Percentiles rank a stretch among this genome's conserved stretches.
phyloP scores from a whole-genome alignment of 1,140 invertebrate genomes.

The Drosophila trapezifrons region DNA sequence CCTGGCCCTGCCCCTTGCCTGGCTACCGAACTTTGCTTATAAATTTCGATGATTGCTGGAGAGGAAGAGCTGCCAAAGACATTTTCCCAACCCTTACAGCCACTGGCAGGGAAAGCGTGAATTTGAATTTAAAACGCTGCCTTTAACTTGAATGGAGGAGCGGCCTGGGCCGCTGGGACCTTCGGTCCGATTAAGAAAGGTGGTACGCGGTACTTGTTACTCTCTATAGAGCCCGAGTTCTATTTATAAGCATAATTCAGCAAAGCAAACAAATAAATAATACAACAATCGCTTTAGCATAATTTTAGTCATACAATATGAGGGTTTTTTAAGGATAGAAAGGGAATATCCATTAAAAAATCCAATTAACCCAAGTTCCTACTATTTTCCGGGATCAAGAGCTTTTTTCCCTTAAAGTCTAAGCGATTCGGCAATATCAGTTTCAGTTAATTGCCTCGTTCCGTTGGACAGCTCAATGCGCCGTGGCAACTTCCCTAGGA shows the following conservation, averaged over 20 bases:
- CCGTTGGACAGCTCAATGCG: constrained; percentile 1
- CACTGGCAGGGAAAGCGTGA: background rate
- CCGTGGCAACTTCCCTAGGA: constrained; percentile 2
- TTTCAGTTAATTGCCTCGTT: constrained; percentile 1
- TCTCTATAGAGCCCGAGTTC: constrained; percentile 12
- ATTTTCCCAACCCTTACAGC: constrained; percentile 8
- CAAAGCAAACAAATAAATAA: background rate
- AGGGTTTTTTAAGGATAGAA: too few relatives aligned
- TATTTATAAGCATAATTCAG: constrained; percentile 19
- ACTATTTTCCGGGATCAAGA: background rate
- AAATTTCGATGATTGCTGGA: constrained; percentile 74
- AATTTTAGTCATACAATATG: background rate
- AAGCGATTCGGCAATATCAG: background rate
- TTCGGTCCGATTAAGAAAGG: constrained; percentile 12
- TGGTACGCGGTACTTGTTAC: background rate
- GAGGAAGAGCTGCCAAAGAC: constrained; percentile 42
- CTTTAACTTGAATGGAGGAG: constrained; percentile 25
- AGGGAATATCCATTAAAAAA: background rate
- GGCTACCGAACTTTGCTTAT: constrained; percentile 68
- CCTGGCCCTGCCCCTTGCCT: background rate
- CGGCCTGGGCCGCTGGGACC: constrained; percentile 11
- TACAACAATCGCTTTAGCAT: background rate
- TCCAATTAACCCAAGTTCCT: constrained; percentile 3
- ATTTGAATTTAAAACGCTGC: constrained; percentile 34
- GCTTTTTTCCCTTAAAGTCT: background rate